Conservation (phyloP, 1,140 invertebrate genomes). For the Microplitis mediator region DNA sequence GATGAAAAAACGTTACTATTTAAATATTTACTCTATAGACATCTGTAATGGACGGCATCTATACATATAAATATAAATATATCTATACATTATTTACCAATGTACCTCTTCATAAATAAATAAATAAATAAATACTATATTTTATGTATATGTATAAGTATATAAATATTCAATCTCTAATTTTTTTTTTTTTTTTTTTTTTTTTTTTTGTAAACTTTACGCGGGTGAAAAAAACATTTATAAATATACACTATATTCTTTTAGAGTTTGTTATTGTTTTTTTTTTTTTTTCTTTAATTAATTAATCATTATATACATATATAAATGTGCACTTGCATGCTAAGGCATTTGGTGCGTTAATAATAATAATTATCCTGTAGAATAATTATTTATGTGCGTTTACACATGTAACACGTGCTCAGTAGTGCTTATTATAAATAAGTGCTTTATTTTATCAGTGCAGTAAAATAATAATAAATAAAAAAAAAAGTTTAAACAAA, state of each 20-base stretch:
- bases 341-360: conserved; percentile 26
- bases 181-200: not conserved
- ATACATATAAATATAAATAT: conserved; percentile 18
- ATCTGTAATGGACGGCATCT: conserved; percentile 25
- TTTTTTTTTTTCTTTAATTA: not conserved
- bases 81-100: not conserved
- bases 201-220: conserved; percentile 9
- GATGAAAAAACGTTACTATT: conserved; percentile 13
- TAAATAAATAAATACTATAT: conserved; percentile 2
- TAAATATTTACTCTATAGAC: conserved; percentile 10
- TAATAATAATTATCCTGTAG: not conserved
- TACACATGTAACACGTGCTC: conserved; percentile 4
- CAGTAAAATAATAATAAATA: not conserved
- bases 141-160: not conserved
- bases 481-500: not conserved
- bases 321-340: conserved; percentile 26
- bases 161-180: not conserved
- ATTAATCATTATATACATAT: conserved; percentile 2
- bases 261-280: not conserved
- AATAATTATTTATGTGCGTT: not conserved
- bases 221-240: conserved; percentile 2
- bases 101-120: not conserved
- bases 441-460: not conserved
- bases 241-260: not conserved
- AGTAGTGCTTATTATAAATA: not conserved